Base-by-base conservation (phyloP, 2,113 vertebrate species). In the Osmerus mordax region DNA sequence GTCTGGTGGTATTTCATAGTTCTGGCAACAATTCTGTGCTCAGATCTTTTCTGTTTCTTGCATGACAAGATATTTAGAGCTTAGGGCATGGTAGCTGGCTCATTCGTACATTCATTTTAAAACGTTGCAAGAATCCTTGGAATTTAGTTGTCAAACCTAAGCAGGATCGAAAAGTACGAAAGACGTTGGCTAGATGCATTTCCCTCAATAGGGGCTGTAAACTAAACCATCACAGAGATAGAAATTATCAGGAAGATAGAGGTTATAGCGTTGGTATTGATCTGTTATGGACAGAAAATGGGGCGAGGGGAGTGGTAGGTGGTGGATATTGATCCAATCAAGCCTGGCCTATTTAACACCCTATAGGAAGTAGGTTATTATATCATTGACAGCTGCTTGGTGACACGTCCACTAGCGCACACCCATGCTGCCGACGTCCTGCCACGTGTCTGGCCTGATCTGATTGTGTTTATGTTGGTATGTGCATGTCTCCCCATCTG, bases 291-390 rank as follows among this genome's bases (percentile, higher is more conserved):
- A 13, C 19, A 3, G 7, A 3, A 9, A 51, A 16, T 25, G 9
- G 16, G 23, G 8, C 25, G 60, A 9, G 23, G 47, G n/a, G 64
- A 60, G 41, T 18, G 29, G 32, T 51, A n/a, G 29, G 19, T 41
- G 62, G 32, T 19, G 32, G 54, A 11, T 11, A 60, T 73, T 56
- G 70, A 13, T 65, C 36, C 55, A 36, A n/a, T 54, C 68, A 18
- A n/a, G 29, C 61, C 73, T 29, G 64, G 51, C 32, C 62, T 28
- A n/a, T 56, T 69, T 56, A 28, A 21, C 28, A 21, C 51, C 29
- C 66, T 36, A 5, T 65, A 9, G 62, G 63, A 72, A 68, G 18
- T 54, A 59, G 64, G 65, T 77, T 70, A 64, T 67, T 75, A 63
- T 52, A 72, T 60, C 72, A 62, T 18, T 7, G 4, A 51, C 52